Base-by-base conservation (phyloP, 2,113 vertebrate genomes). In the Tamias sibiricus region DNA sequence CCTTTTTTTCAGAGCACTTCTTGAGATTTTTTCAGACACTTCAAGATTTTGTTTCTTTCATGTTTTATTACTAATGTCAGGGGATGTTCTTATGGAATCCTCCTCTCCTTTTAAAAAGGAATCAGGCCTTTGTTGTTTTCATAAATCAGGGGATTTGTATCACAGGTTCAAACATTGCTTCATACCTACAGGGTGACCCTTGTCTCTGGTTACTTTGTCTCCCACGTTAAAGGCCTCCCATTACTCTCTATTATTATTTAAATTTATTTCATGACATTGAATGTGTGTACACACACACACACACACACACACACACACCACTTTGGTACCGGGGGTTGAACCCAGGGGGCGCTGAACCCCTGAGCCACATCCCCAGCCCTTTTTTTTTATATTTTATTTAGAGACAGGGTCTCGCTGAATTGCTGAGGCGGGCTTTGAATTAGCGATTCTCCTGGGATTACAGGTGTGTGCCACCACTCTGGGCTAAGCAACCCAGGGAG, bases 1-100 rank as follows among this genome's bases (percentile, higher is more conserved):
- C n/a, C n/a, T 49, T 49, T 49, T 49, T 47, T 47, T 47, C n/a
- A n/a, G n/a, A n/a, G n/a, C n/a, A n/a, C n/a, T n/a, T n/a, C n/a
- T n/a, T n/a, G n/a, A n/a, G n/a, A n/a, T 74, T 42, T 75, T 28
- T 68, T 66, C 42, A 83, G 24, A 72, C 11, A 75, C 30, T 89
- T 68, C 42, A 85, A 66, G n/a, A 75, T 76, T 92, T 80, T 89
- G 88, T 86, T 89, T 47, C 32, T 88, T 94, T 93, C 37, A 79
- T 40, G 35, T 89, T 85, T 85, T 95, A 35, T 69, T 88, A 52
- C 40, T 88, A 94, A 85, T 12, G 8, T 62, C 59, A 24, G 75
- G 82, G 28, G 26, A 64, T 76, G 47, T 96, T 85, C 52, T 88
- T 64, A 14, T 10, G 76, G 90, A 75, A 76, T 81, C 5, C 30